Evolutionary conservation across 2,888 invertebrate species (phyloP), one percentile per base, ranked within the genome.

Genomic region (Terebella lapidaria): DNA sequence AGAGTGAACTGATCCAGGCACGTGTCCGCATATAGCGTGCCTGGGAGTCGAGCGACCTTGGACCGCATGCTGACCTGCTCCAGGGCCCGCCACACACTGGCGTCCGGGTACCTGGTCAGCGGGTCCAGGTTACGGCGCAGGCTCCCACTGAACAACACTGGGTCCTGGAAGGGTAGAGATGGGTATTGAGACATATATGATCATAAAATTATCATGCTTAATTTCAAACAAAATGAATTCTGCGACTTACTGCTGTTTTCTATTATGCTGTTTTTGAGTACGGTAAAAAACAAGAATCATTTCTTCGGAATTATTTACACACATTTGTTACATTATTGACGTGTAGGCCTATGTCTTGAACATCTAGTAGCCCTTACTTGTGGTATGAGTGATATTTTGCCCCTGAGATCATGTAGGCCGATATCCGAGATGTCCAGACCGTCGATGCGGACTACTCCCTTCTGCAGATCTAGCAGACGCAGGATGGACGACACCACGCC

Each of bases 101-200:
- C 68, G 62, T 72, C 72, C 20, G 72, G 70, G 58, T 66, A 69
- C 30, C 62, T 60, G 10, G 66, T 62, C 28, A 61, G 61, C 1
- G 71, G 71, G 56, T 72, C 72, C 45, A 72, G 63, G 53, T 71
- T 71, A 46, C 72, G 68, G 30, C 71, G 58, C 10, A 72, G 55
- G 42, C 67, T 72, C 20, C 72, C 72, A 28, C 69, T 57, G 30
- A 72, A 70, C 53, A 72, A 28, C n/a, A 64, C 57, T 3, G 72
- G 71, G 47, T 72, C 67, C 71, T 71, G 20, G 20, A 49, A n/a
- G n/a, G 64, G 26, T 54, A 42, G 10, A 53, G 30, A n/a, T 10
- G 5, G 28, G 46, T 26, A 51, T 52, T 2, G 24, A 51, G 20
- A 3, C 29, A 5, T n/a, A 25, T 53, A 15, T 20, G 3, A 18